Evolutionary conservation across 2,113 vertebrate genomes (phyloP).

Genomic region (Paramisgurnus dabryanus): DNA sequence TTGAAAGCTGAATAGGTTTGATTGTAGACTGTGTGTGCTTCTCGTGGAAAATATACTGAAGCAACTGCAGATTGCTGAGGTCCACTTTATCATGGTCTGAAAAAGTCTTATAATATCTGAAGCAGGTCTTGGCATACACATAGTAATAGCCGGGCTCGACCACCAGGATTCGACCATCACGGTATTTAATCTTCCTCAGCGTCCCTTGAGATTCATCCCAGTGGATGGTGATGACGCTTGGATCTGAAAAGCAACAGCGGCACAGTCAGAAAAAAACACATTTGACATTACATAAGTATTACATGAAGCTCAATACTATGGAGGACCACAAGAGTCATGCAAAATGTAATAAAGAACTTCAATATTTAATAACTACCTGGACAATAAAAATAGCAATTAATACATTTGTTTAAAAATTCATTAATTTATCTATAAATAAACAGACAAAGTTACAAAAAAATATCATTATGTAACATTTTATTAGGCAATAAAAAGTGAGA

Average conservation of each 20-base stretch:
- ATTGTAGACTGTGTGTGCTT: slow-evolving; percentile 81
- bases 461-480: too few species aligned
- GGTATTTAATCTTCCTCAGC: slow-evolving; percentile 76
- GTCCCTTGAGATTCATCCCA: slow-evolving; percentile 86
- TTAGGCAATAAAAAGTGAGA: too few species aligned
- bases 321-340: too few species aligned
- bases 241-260: slow-evolving; percentile 50
- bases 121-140: slow-evolving; percentile 93
- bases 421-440: too few species aligned
- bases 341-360: too few species aligned
- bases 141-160: slow-evolving; percentile 91
- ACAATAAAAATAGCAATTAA: too few species aligned
- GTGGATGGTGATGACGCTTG: slow-evolving; percentile 62
- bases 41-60: slow-evolving; percentile 85
- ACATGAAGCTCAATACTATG: too few species aligned
- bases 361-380: too few species aligned
- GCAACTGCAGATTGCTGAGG: slow-evolving; percentile 82
- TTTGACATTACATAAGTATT: not conserved
- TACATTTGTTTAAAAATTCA: too few species aligned
- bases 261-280: not conserved
- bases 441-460: too few species aligned
- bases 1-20: slow-evolving; percentile 78
- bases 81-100: slow-evolving; percentile 60
- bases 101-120: slow-evolving; percentile 74
- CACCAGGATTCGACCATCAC: slow-evolving; percentile 79